Evolutionary conservation across 2,797 vertebrate species (phyloP).

Genomic region (Hemibagrus guttatus): DNA sequence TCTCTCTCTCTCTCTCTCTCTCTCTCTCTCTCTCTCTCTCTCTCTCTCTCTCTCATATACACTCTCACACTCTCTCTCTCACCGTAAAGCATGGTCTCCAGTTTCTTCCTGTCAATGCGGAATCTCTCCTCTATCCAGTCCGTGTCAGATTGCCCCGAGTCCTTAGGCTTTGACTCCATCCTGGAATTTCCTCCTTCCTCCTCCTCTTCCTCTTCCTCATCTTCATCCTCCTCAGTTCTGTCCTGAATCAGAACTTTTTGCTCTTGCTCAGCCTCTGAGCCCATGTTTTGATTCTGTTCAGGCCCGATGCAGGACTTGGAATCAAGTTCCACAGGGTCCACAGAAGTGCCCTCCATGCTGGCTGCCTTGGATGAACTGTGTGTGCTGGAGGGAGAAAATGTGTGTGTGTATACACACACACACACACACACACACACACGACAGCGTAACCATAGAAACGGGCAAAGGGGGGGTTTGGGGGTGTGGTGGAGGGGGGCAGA

Average conservation of each 20-base stretch:
- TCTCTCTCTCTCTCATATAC: neutral
- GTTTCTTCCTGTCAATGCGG: conserved; percentile 82
- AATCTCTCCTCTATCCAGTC: conserved; percentile 82
- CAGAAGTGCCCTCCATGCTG: conserved; percentile 41
- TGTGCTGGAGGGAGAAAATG: conserved; percentile 60
- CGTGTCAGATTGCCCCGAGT: conserved; percentile 62
- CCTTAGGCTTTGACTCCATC: conserved; percentile 47
- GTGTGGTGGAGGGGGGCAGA: conserved; percentile 15
- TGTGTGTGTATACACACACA: conserved; percentile 49
- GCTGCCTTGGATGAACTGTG: conserved; percentile 51
- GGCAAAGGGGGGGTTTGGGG: conserved; percentile 43
- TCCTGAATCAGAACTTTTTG: conserved; percentile 28
- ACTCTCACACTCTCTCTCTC: conserved; percentile 16
- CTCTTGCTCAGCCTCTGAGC: conserved; percentile 54
- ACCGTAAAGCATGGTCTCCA: conserved; percentile 80
- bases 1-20: neutral
- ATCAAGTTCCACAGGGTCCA: conserved; percentile 36
- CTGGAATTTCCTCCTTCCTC: conserved; percentile 49
- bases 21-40: neutral
- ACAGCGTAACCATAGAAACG: conserved; percentile 75
- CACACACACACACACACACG: neutral
- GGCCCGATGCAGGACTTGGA: conserved; percentile 59
- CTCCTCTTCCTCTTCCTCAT: conserved; percentile 45
- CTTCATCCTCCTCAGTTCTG: conserved; percentile 64
- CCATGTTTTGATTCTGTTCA: conserved; percentile 58